Evolutionary conservation across 92 coral and sea anemone genomes (phyloP), one percentile per base, ranked within the genome.

Genomic region (Galaxea fascicularis): DNA sequence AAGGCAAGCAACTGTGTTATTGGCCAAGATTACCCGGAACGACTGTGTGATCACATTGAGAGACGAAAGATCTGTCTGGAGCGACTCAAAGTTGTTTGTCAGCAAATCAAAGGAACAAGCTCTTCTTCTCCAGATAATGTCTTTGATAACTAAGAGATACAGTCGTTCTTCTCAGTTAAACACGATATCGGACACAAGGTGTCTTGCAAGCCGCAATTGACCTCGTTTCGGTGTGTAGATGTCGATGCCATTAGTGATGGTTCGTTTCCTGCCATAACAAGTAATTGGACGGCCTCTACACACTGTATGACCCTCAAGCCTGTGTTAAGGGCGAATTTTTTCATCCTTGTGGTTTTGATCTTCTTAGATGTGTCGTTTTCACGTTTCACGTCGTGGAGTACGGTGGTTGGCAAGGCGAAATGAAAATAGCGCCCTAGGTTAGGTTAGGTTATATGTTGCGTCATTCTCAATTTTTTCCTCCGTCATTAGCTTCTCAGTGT

Each of bases 11-110:
- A 85, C 74, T 95, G 98, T 66, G 73, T 94, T 21, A 79, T 95
- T 44, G 98, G 98, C 35, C 65, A 88, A 74, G 94, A 95, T 60
- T 94, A 95, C 78, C 98, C 98, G 4, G 73, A 83, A 20, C 94
- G 93, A 44, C 78, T 95, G 62, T 85, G 88, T 28, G 91, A 84
- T 65, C 93, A 88, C 73, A 22, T 91, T 5, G 94, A 94, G 46
- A 80, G 94, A 80, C 90, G 95, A 16, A 67, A 88, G 73, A 16
- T 89, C 5, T 93, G 97, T 47, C 74, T 93, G 29, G 64, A 93
- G 10, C 87, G 93, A 15, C 79, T 93, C 56, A 91, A 93, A 65
- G 89, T 85, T 6, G 87, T 93, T 20, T 93, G 88, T 71, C 75
- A 74, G 60, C 88, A 93, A 39, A 84, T 93, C 21, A 65, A 17